Base-by-base conservation (phyloP, 2,888 invertebrate genomes). In the Cataglyphis livida region DNA sequence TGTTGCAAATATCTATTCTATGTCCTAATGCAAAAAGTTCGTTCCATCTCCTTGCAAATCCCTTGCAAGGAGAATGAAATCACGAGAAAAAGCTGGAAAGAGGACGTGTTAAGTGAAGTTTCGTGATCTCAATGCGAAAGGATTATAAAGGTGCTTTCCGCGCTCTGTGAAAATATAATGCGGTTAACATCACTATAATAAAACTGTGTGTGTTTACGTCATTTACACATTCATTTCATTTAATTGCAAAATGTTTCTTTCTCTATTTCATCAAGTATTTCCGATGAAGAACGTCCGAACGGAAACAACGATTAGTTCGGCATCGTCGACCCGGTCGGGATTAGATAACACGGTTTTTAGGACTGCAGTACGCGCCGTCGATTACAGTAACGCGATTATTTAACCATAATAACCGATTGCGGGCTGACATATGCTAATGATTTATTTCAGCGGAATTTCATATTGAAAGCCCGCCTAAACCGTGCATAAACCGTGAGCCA, bases 401-500 rank as follows among this genome's bases (percentile, higher is more conserved):
- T 79, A 61, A 68, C 78, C 78, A 70, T 70, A 79, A 79, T 79
- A 79, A 25, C 54, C 35, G 59, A 48, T 25, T 70, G 70, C 59
- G 78, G 59, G 44, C 21, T 79, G 59, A 48, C 59, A 35, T 59
- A 79, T 79, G 70, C 70, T 79, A 70, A 79, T 79, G 68, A 79
- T 79, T 79, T 79, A 79, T 79, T 79, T 79, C 59, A 64, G 28
- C 70, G 35, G 35, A n/a, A 51, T 79, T 61, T 70, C 25, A 44
- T 28, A 64, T 74, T 76, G 66, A 74, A 75, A 84, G 78, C 48
- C 48, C 65, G 35, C 54, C 88, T 85, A 73, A 85, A 84, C 71
- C 65, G 73, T 62, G 74, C 76, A 81, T 83, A 87, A 88, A 89
- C 85, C 71, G 76, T 65, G 25, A 44, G 6, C 70, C 81, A 82